Base-by-base conservation (phyloP, 2,888 invertebrate genomes). In the Galeopsomyia nigrocyanea region DNA sequence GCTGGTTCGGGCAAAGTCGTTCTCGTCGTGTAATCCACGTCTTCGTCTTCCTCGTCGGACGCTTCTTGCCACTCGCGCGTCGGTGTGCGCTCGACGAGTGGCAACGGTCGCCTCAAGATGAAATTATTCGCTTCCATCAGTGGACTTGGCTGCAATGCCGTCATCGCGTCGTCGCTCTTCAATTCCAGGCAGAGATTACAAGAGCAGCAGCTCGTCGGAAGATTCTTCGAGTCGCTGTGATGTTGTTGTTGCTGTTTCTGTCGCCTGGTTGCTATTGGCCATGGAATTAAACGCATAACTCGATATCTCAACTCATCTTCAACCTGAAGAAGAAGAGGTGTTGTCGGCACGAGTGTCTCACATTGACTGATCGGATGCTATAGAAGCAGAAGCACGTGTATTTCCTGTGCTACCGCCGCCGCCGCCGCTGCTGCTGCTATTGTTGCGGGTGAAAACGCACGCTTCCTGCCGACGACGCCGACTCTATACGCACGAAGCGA, bases 121-220 rank as follows among this genome's bases (percentile, higher is more conserved):
- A 86, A 77, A 87, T 89, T 83, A 84, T 89, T 56, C 57, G 61
- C 53, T 46, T 71, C 75, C 21, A 67, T n/a, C n/a, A 2, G 62
- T 69, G 19, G 69, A 60, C n/a, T 67, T 56, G 58, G 5, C 21
- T 14, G 21, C 9, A 19, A 19, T 1, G 61, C 22, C 49, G 71
- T 73, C 77, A 79, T 80, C 57, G 83, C 89, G 91, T 26, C 13
- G 46, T 17, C 13, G 19, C 16, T 90, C 80, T 90, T 91, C 80
- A 94, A 87, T 85, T 94, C 93, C 77, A 92, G 90, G 85, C 94
- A 94, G 82, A 94, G 88, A 82, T 92, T 90, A 87, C 94, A 94
- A 80, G 89, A n/a, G n/a, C n/a, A 89, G 87, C 94, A 94, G 80
- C 31, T 92, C 90, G 88, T 91, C 90, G 51, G 17, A n/a, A n/a